Evolutionary conservation across 2,113 vertebrate genomes (phyloP), one percentile per base, ranked within the genome.

Genomic region (Perognathus longimembris): DNA sequence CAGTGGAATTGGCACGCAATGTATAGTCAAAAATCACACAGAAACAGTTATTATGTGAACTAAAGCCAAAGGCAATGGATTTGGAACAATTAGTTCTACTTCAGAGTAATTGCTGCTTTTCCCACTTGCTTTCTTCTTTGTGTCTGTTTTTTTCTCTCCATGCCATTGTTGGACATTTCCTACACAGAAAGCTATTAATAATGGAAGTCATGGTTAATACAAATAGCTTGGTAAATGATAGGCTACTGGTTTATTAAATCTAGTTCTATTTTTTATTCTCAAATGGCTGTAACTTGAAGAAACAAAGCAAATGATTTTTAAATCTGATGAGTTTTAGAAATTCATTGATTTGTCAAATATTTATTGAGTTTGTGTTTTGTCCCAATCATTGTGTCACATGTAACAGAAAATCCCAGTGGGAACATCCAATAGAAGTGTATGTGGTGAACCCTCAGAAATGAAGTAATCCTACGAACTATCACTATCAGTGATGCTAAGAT

Each of bases 241-340:
- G 69, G 17, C 66, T 89, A 77, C 38, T 66, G n/a, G 21, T 82
- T 95, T 95, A 93, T 95, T 91, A 91, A 85, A 92, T 92, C n/a
- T 91, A 88, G 50, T 79, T 92, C 50, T 76, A 63, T 61, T 87
- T 96, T 94, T 91, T 81, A 90, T 78, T 93, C 24, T 85, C 21
- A 86, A 93, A 82, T 75, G 85, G 32, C 26, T 24, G 15, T 70
- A 91, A 89, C 73, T 64, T 66, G 86, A 84, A 89, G 54, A 94
- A 93, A 82, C 7, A 42, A 87, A 78, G 66, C 71, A 90, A 96
- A 80, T 90, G 40, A 92, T 88, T 88, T 90, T 74, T 34, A 89
- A 94, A 92, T 57, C 34, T 95, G 89, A 87, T 89, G 92, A 96
- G 20, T 45, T 94, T 93, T 82, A 92, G 57, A 94, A 76, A 94